Base-by-base conservation (phyloP, 2,113 vertebrate species). In the Pipa parva region DNA sequence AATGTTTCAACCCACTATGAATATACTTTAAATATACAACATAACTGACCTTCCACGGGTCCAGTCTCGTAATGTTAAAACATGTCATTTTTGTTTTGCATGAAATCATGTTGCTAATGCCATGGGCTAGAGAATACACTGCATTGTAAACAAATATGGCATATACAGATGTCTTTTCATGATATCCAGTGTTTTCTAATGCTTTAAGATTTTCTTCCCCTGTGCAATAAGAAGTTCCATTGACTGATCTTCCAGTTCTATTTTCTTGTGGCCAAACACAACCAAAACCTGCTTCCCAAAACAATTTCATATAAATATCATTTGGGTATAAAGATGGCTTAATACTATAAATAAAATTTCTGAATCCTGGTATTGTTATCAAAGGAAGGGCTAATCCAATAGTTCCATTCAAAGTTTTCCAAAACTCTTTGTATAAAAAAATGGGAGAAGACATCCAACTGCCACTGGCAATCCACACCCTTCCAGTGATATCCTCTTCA, bases 241-340 rank as follows among this genome's bases (percentile, higher is more conserved):
- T 24, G 46, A 9, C 12, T 49, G 12, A 20, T 49, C 7, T 42
- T n/a, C 17, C 10, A 42, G 3, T 42, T 4, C 15, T 10, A 42
- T 42, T n/a, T 42, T 42, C 39, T 4, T 6, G 4, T 3, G 3
- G 18, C 46, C 46, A 49, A 9, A 22, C 8, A 24, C 46, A 49
- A 22, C 20, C 46, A 49, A 49, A 49, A 11, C 46, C 18, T 49
- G 8, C 46, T 49, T 49, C 46, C 46, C 46, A 49, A 49, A 49
- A 49, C 22, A 8, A 11, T 49, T 49, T 49, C 46, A 49, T 49
- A 20, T 22, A 49, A 22, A 49, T 49, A 49, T 49, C 46, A 8
- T 13, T 13, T 24, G 46, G 46, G 18, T 49, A 49, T 22, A 20
- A 46, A 24, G 46, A 49, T 33, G 56, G 56, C 4, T 39, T 7